Base-by-base conservation (phyloP, 2,113 vertebrate genomes). In the Octodon degus region DNA sequence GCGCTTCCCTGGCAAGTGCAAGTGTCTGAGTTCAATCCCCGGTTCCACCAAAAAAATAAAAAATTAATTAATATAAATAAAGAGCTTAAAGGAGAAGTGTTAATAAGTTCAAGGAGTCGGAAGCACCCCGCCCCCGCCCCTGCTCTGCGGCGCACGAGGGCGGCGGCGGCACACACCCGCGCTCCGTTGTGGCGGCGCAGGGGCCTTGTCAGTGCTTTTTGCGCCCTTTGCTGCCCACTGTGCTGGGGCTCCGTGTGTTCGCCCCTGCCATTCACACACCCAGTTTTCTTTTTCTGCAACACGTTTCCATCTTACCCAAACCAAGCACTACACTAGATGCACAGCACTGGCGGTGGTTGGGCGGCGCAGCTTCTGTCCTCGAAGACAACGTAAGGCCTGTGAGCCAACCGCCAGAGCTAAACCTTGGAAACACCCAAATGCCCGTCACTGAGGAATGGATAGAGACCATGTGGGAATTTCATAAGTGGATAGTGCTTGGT, bases 121-220 rank as follows among this genome's bases (percentile, higher is more conserved):
- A 63, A 47, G 53, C 0, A 0, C 11, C 2, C 12, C 22, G 53
- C 53, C 16, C n/a, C 32, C 5, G 7, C n/a, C 9, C 68, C 2
- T 34, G 25, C 3, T 62, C 0, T 1, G 11, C 89, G 14, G 22
- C 80, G 17, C 7, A 10, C 1, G 0, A 37, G 25, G 47, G 0
- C n/a, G 32, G 47, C 10, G 27, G 34, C 37, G 58, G 25, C 5
- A 0, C 7, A 0, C 0, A 0, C 10, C 37, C 17, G 62, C 79
- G 14, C 53, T 14, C 10, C 30, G 6, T 0, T 5, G 2, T 2
- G 40, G 37, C 53, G 2, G 7, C 20, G 2, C 34, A 14, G 16
- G 17, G 7, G 32, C 20, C 55, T 37, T 4, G 34, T 14, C 0
- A 12, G 20, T 58, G 55, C n/a, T 20, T 89, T 89, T 7, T 25